These are phyloP conservation scores for Mungos mungo DNA, from an alignment of 2,113 vertebrate genomes.

Conservation along the genomic window DNA sequence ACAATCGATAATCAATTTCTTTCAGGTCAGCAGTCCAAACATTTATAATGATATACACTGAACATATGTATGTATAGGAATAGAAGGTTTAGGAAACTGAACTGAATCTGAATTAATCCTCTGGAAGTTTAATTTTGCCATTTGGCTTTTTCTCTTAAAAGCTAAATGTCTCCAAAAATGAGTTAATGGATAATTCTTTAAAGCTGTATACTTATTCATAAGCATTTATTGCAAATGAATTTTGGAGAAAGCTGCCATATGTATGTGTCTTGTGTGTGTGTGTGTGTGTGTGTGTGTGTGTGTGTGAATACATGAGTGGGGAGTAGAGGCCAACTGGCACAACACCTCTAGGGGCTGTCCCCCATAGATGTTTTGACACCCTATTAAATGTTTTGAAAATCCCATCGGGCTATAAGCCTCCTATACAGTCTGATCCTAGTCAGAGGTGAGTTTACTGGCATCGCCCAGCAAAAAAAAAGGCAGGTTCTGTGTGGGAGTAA, in stretches of 20 bases:
- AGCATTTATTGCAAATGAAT: background rate
- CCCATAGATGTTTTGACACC: background rate
- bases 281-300: too few relatives aligned
- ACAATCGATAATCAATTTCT: background rate
- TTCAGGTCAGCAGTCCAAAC: background rate
- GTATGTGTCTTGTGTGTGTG: too few relatives aligned
- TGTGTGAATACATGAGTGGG: background rate
- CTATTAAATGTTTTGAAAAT: slow-evolving; percentile 54
- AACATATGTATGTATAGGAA: background rate
- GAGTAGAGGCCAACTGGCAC: background rate
- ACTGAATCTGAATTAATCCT: background rate
- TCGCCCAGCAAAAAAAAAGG: background rate
- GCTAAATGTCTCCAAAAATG: background rate
- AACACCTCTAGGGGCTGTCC: background rate
- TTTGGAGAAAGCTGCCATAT: background rate
- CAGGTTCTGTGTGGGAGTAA: background rate
- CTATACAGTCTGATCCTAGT: background rate
- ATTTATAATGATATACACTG: background rate
- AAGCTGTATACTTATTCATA: background rate
- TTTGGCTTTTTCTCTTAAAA: slow-evolving; percentile 1
- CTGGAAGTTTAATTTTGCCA: background rate
- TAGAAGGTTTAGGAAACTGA: background rate
- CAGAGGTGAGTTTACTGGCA: slow-evolving; percentile 38
- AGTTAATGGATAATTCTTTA: background rate
- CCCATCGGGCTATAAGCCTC: background rate